These are phyloP conservation scores for Plecotus auritus DNA, from an alignment of 2,113 vertebrate species.

Conservation along the genomic window DNA sequence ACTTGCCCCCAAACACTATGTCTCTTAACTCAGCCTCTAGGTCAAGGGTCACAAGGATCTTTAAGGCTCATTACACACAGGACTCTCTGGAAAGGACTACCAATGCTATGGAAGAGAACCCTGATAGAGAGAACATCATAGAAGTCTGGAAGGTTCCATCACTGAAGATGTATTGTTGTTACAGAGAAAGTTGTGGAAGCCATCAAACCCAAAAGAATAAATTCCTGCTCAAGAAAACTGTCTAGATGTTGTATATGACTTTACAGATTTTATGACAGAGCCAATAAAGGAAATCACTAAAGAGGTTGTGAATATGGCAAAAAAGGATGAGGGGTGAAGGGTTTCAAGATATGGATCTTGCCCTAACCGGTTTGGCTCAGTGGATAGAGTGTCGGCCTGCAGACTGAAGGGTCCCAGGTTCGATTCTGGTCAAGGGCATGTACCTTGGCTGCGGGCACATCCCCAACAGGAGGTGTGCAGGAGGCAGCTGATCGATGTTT, in stretches of 20 bases:
- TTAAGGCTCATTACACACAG: not conserved
- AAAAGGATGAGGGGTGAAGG: not conserved
- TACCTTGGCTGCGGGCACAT: no score
- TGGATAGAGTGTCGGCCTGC: no score
- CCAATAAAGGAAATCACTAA: not conserved
- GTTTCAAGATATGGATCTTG: not conserved
- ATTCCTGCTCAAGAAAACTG: not conserved
- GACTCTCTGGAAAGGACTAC: no score
- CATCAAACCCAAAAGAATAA: not conserved
- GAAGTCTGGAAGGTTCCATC: not conserved
- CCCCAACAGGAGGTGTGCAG: no score
- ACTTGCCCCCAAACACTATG: not conserved
- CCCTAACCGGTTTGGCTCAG: no score
- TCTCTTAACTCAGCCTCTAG: not conserved
- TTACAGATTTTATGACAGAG: not conserved
- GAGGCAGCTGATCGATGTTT: no score
- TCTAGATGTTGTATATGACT: not conserved
- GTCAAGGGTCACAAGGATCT: no score
- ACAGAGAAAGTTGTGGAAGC: not conserved
- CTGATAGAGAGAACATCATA: not conserved
- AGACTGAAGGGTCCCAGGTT: no score
- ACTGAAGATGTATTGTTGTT: not conserved
- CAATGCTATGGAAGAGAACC: no score
- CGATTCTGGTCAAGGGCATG: no score
- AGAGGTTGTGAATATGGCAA: not conserved